Percentiles rank a stretch among this genome's conserved stretches.
These are phyloP conservation scores for Rhodinocichla rosea DNA, from an alignment of 2,113 vertebrate species.

Conservation along the genomic window DNA sequence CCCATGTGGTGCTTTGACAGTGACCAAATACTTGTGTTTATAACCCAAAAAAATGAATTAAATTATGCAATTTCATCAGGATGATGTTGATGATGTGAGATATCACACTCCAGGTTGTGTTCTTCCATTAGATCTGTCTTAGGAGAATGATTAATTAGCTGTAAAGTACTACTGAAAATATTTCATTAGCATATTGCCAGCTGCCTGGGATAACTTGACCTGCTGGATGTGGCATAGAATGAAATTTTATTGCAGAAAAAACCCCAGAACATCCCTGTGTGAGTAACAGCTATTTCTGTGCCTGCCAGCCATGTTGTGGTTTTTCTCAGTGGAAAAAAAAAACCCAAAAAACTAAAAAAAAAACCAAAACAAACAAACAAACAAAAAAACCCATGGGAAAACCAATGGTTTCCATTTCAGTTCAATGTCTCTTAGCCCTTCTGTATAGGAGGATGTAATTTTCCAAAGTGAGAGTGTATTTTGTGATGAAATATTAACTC, in stretches of 20 bases:
- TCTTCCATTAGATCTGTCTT: not conserved
- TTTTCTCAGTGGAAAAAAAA: not conserved
- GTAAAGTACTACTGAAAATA: not conserved
- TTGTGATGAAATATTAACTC: not conserved
- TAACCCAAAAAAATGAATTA: not conserved
- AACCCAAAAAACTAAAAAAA: no score
- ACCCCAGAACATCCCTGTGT: not conserved
- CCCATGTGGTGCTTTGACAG: not conserved
- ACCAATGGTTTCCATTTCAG: not conserved
- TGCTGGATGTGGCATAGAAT: not conserved
- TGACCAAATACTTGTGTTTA: not conserved
- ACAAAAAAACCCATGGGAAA: not conserved
- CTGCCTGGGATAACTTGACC: not conserved
- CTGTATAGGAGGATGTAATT: not conserved
- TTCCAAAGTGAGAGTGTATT: not conserved
- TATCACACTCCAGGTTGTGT: not conserved
- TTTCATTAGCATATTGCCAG: not conserved
- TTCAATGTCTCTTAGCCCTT: not conserved
- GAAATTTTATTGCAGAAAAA: not conserved
- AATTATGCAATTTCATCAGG: not conserved
- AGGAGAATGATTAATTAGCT: not conserved
- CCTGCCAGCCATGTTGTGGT: not conserved
- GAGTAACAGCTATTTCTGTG: not conserved
- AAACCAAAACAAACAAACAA: no score
- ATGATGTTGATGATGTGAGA: not conserved